A percentile compares a stretch with the other conserved stretches of the same genome.
phyloP scores from a whole-genome alignment of 2,888 invertebrate species.

The Acronicta aceris region DNA sequence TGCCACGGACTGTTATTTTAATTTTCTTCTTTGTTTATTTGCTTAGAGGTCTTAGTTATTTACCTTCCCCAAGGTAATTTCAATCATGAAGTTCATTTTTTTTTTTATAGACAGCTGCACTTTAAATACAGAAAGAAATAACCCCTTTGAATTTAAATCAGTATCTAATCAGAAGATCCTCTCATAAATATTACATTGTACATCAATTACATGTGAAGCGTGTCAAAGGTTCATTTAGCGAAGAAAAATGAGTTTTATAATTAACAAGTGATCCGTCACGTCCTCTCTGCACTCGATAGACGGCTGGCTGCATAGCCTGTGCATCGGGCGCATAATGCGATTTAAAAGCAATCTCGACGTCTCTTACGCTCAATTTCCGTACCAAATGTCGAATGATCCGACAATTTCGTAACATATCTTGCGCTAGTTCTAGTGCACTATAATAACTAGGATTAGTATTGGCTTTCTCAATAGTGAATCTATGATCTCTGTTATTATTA shows the following conservation, averaged over 20 bases:
- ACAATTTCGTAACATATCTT: conserved; percentile 51
- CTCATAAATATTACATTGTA: conserved; percentile 35
- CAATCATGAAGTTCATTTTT: conserved; percentile 1
- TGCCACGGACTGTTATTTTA: conserved; percentile 54
- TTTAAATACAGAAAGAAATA: conserved; percentile 8
- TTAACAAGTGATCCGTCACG: conserved; percentile 57
- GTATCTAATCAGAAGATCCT: conserved; percentile 22
- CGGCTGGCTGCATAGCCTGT: conserved; percentile 62
- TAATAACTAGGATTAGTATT: conserved; percentile 25
- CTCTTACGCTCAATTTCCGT: conserved; percentile 82
- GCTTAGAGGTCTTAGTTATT: conserved; percentile 30
- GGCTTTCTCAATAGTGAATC: conserved; percentile 17
- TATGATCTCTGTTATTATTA: conserved; percentile 7
- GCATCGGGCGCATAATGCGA: conserved; percentile 76
- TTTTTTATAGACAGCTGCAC: conserved; percentile 11
- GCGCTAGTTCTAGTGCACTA: conserved; percentile 33
- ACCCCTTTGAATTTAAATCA: conserved; percentile 10
- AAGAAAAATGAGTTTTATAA: conserved; percentile 60
- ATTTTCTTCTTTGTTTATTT: conserved; percentile 51
- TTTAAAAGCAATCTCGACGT: conserved; percentile 85
- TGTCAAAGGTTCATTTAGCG: conserved; percentile 45
- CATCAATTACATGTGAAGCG: conserved; percentile 45
- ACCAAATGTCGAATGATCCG: conserved; percentile 70
- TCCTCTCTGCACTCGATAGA: conserved; percentile 52
- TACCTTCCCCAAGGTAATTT: conserved; percentile 1